These are phyloP conservation scores for Eupithecia dodoneata DNA, from an alignment of 2,888 invertebrate species.

Conservation along the genomic window DNA sequence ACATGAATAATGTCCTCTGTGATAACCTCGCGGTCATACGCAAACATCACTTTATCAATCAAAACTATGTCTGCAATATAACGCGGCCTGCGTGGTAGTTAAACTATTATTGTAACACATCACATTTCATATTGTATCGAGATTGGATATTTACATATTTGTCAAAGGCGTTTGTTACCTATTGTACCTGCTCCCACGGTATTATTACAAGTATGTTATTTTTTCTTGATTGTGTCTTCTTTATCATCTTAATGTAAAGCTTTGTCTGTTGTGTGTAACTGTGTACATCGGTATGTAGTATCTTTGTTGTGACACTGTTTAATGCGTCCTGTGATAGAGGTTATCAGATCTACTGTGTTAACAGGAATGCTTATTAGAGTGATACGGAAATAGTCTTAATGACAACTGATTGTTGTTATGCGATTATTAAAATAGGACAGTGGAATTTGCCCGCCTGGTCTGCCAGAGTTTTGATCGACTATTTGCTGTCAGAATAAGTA, in stretches of 20 bases:
- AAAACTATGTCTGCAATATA: conserved; percentile 68
- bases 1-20: conserved; percentile 47
- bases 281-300: neutral
- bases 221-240: neutral
- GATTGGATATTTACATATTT: neutral
- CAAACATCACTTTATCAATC: conserved; percentile 70
- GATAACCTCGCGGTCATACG: conserved; percentile 67
- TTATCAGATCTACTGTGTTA: conserved; percentile 62
- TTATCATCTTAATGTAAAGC: neutral
- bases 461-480: conserved; percentile 46
- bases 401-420: conserved; percentile 51
- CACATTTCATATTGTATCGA: neutral
- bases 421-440: conserved; percentile 57
- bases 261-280: neutral
- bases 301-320: conserved; percentile 25
- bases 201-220: neutral
- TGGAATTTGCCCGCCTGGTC: conserved; percentile 58
- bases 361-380: conserved; percentile 48
- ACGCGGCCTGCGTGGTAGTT: conserved; percentile 49
- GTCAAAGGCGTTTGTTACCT: neutral
- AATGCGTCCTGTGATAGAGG: conserved; percentile 45
- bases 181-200: neutral
- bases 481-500: conserved; percentile 19
- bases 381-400: conserved; percentile 62
- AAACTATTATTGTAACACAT: conserved; percentile 49